A percentile compares a stretch with the other conserved stretches of the same genome.
phyloP scores from a whole-genome alignment of 2,888 invertebrate species.

The Dolichomitus sp. region DNA sequence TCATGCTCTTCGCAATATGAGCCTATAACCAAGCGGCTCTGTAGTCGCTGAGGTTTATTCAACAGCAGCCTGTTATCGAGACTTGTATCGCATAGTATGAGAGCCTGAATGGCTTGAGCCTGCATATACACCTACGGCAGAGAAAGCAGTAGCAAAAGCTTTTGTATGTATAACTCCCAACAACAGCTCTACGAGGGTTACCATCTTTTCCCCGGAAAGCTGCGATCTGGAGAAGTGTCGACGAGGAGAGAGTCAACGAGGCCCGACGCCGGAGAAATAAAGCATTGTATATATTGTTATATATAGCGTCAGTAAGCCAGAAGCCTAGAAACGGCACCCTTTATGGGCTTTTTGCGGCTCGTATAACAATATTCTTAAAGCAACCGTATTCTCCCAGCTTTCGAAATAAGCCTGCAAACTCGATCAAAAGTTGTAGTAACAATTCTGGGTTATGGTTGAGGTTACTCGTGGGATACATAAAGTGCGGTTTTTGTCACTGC shows the following conservation, averaged over 20 bases:
- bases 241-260: conserved; percentile 7
- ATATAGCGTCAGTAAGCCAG: conserved; percentile 10
- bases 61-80: conserved; percentile 2
- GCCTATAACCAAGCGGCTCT: neutral
- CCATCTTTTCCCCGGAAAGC: conserved; percentile 4
- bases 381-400: neutral
- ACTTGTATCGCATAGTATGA: conserved; percentile 1
- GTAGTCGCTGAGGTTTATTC: conserved; percentile 2
- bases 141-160: conserved; percentile 13
- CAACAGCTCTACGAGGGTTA: conserved; percentile 20
- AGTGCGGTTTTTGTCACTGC: neutral
- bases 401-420: neutral
- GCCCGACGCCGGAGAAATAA: neutral
- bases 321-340: neutral
- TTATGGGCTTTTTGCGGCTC: conserved; percentile 3
- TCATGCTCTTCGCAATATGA: neutral
- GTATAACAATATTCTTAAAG: conserved; percentile 12
- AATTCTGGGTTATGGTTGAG: neutral
- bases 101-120: neutral
- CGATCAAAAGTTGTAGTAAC: conserved; percentile 11
- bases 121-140: neutral
- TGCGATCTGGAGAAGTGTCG: conserved; percentile 2
- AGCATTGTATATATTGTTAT: conserved; percentile 27
- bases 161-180: neutral
- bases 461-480: neutral